Conservation (phyloP, 1,140 invertebrate genomes). For the Nasonia giraulti region DNA sequence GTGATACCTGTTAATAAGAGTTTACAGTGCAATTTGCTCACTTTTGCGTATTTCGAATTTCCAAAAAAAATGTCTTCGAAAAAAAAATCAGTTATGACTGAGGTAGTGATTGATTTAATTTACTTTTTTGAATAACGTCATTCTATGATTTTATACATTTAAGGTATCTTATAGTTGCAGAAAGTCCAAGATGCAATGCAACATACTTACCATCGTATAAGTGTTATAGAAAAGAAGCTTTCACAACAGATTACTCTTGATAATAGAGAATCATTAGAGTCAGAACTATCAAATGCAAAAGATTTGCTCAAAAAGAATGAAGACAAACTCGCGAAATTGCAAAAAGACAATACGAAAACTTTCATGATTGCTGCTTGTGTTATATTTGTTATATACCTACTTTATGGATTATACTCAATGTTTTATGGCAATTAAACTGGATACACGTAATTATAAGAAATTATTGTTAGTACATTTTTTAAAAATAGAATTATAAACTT, state of each 20-base stretch:
- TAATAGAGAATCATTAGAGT: slow-evolving; percentile 66
- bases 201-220: slow-evolving; percentile 61
- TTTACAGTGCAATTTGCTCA: neutral
- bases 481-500: slow-evolving; percentile 39
- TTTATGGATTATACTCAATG: slow-evolving; percentile 63
- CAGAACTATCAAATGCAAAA: slow-evolving; percentile 64
- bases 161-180: slow-evolving; percentile 65
- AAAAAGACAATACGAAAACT: slow-evolving; percentile 65
- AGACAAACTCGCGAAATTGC: slow-evolving; percentile 59
- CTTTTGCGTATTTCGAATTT: neutral
- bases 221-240: slow-evolving; percentile 65
- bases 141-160: neutral
- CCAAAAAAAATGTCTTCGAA: slow-evolving; percentile 31
- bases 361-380: slow-evolving; percentile 66
- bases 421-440: slow-evolving; percentile 38
- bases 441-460: slow-evolving; percentile 17
- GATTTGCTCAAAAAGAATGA: slow-evolving; percentile 63
- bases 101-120: slow-evolving; percentile 44
- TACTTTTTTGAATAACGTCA: neutral
- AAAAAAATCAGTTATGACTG: slow-evolving; percentile 38
- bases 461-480: slow-evolving; percentile 48
- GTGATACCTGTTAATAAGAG: slow-evolving; percentile 22
- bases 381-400: slow-evolving; percentile 63
- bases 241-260: slow-evolving; percentile 60
- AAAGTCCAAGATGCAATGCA: slow-evolving; percentile 65